A percentile compares a stretch with the other conserved stretches of the same genome.
Conservation (phyloP, 2,888 invertebrate genomes). For the Oscheius onirici region DNA sequence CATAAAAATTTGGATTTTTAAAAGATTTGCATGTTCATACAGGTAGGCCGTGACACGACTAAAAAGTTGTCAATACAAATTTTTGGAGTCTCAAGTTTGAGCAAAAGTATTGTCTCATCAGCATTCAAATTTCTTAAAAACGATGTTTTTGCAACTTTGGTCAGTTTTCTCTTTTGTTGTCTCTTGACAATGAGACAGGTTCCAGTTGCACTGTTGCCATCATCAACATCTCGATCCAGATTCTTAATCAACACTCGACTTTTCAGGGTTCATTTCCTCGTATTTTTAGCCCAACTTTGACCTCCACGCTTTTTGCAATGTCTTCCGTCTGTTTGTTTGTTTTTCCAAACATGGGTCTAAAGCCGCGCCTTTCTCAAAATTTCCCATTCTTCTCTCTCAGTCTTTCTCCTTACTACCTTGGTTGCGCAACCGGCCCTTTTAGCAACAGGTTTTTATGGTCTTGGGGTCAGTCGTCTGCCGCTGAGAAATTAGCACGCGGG, state of each 20-base stretch:
- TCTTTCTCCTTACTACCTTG: conserved; percentile 5
- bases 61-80: too few species aligned
- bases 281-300: not conserved
- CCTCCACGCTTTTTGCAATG: not conserved
- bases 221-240: conserved; percentile 21
- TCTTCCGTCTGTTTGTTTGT: not conserved
- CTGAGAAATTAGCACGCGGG: conserved; percentile 15
- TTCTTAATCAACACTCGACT: conserved; percentile 16
- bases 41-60: too few species aligned
- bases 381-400: conserved; percentile 16
- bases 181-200: conserved; percentile 13
- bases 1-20: too few species aligned
- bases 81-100: too few species aligned
- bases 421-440: conserved; percentile 29
- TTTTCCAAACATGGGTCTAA: not conserved
- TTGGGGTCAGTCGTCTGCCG: conserved; percentile 30
- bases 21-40: too few species aligned
- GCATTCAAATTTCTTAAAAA: too few species aligned
- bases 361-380: not conserved
- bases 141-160: too few species aligned
- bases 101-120: too few species aligned
- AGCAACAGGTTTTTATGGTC: conserved; percentile 32
- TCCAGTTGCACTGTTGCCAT: conserved; percentile 17
- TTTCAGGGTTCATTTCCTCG: not conserved
- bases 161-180: not conserved